Conservation (phyloP, 1,140 invertebrate species). For the Xylocopa sonorina region DNA sequence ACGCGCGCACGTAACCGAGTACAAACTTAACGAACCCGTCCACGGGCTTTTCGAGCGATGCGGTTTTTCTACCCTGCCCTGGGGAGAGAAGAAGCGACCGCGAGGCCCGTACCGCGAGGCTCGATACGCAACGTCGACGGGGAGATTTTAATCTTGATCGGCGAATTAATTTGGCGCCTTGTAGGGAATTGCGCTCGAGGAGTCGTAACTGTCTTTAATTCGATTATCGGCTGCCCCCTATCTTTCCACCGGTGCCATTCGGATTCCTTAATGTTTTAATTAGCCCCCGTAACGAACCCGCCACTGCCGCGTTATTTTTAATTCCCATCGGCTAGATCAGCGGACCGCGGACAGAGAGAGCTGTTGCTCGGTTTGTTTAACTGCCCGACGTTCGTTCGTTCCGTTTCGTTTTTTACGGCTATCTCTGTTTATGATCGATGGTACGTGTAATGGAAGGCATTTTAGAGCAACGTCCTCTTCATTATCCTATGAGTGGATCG, state of each 20-base stretch:
- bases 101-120: conserved; percentile 25
- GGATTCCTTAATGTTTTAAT: conserved; percentile 49
- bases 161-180: conserved; percentile 59
- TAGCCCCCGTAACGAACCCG: conserved; percentile 23
- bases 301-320: conserved; percentile 1
- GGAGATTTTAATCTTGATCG: conserved; percentile 51
- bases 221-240: conserved; percentile 40
- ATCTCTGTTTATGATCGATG: no score
- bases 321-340: neutral
- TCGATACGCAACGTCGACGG: conserved; percentile 61
- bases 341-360: no score
- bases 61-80: conserved; percentile 54
- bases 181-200: conserved; percentile 45
- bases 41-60: conserved; percentile 36
- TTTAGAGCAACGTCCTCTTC: no score
- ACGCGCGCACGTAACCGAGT: conserved; percentile 15
- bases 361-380: no score
- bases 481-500: no score
- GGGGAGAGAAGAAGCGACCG: conserved; percentile 25
- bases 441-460: no score
- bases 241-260: conserved; percentile 28
- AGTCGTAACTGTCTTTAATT: conserved; percentile 52
- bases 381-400: no score
- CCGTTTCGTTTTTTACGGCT: no score
- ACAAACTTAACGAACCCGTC: conserved; percentile 61